Conservation (phyloP, 92 coral and sea anemone genomes). For the Anthopleura xanthogrammica region DNA sequence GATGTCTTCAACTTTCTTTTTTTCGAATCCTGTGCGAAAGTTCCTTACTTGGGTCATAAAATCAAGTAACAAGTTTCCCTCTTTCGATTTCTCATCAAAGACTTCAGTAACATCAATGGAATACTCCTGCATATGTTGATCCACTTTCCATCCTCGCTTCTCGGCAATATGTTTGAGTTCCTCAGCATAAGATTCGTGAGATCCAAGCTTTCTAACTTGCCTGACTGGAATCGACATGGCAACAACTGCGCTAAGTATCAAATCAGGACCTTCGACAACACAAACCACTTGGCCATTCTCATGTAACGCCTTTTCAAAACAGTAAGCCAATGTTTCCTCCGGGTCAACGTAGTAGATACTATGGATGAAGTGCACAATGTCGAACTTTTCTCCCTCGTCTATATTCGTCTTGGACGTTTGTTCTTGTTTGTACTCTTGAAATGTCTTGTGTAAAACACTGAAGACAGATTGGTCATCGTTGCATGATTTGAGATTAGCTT, state of each 20-base stretch:
- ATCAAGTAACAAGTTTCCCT: too few relatives aligned
- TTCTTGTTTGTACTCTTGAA: slow-evolving; percentile 31
- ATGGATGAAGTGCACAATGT: slow-evolving; percentile 41
- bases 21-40: too few relatives aligned
- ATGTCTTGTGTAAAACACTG: slow-evolving; percentile 24
- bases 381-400: slow-evolving; percentile 10
- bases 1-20: too few relatives aligned
- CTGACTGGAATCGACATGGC: not conserved
- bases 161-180: not conserved
- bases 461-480: slow-evolving; percentile 1
- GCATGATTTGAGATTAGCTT: not conserved
- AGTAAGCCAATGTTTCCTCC: slow-evolving; percentile 23
- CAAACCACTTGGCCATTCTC: slow-evolving; percentile 15
- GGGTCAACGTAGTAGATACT: slow-evolving; percentile 35
- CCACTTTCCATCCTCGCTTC: not conserved
- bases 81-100: too few relatives aligned
- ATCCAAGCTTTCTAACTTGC: not conserved
- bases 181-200: not conserved
- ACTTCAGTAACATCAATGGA: too few relatives aligned
- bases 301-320: slow-evolving; percentile 26
- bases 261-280: not conserved
- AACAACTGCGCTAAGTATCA: not conserved
- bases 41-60: not conserved
- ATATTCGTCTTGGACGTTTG: not conserved
- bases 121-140: not conserved